These are phyloP conservation scores for Drosophila tani DNA, from an alignment of 1,140 invertebrate genomes.

Conservation along the genomic window DNA sequence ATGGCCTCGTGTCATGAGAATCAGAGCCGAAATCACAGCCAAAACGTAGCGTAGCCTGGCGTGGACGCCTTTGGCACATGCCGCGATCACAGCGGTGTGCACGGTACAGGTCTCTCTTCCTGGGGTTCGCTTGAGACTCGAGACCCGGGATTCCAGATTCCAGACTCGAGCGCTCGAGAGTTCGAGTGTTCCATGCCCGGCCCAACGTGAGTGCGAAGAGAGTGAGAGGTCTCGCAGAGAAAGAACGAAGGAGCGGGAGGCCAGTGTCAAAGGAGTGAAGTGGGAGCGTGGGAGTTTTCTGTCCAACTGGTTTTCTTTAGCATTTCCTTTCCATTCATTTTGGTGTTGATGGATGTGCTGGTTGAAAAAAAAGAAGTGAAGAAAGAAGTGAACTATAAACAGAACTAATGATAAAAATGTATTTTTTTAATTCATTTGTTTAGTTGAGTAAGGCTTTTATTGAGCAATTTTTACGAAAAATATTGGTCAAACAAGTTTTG, in stretches of 20 bases:
- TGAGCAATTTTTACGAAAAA: too few relatives aligned
- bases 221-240: conserved; percentile 32
- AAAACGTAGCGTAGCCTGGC: conserved; percentile 21
- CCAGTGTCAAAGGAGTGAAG: conserved; percentile 35
- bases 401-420: background rate
- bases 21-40: conserved; percentile 30
- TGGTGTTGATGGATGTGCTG: conserved; percentile 16
- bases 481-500: too few relatives aligned
- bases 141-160: conserved; percentile 21
- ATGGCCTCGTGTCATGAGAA: conserved; percentile 40
- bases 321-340: conserved; percentile 16
- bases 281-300: conserved; percentile 67
- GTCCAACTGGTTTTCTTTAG: conserved; percentile 38
- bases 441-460: too few relatives aligned
- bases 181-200: conserved; percentile 57
- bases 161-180: conserved; percentile 4
- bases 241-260: conserved; percentile 14
- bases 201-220: conserved; percentile 31
- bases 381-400: background rate
- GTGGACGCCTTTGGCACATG: conserved; percentile 73
- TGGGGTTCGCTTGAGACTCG: conserved; percentile 57
- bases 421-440: too few relatives aligned
- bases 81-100: conserved; percentile 74
- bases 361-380: background rate
- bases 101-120: conserved; percentile 60